These are phyloP conservation scores for Luidia sarsii DNA, from an alignment of 53 echinoderm and acorn worm genomes.

Conservation along the genomic window DNA sequence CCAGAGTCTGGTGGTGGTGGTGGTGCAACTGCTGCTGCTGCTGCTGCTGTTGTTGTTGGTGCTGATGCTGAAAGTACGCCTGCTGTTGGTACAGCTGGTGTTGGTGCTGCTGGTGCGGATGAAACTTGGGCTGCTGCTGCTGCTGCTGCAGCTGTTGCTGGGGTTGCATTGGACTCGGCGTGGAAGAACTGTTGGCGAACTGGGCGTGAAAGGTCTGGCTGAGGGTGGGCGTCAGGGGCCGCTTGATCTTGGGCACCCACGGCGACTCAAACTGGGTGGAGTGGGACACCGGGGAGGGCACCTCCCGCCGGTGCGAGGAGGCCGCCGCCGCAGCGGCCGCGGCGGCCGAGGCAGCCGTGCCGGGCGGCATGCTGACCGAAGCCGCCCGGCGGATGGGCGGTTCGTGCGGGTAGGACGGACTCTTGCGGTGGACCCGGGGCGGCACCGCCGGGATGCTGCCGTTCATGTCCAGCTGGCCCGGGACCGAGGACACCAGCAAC, in stretches of 20 bases:
- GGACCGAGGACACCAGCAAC: background rate
- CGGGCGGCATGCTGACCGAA: slow-evolving; percentile 19
- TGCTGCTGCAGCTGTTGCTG: slow-evolving; percentile 14
- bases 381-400: slow-evolving; percentile 20
- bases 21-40: background rate
- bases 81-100: slow-evolving; percentile 47
- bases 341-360: too few relatives aligned
- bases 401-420: slow-evolving; percentile 39
- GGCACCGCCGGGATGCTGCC: slow-evolving; percentile 52
- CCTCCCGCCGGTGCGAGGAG: slow-evolving; percentile 17
- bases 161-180: slow-evolving; percentile 36
- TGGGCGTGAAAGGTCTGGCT: slow-evolving; percentile 41
- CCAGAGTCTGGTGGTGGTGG: slow-evolving; percentile 34
- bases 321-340: background rate
- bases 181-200: slow-evolving; percentile 48
- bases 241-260: slow-evolving; percentile 41
- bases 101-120: slow-evolving; percentile 26
- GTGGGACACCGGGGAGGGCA: slow-evolving; percentile 24
- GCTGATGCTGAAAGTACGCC: background rate
- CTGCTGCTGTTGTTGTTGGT: slow-evolving; percentile 14
- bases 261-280: slow-evolving; percentile 35
- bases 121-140: slow-evolving; percentile 23
- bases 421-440: slow-evolving; percentile 37
- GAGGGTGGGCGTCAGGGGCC: slow-evolving; percentile 19
- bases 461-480: slow-evolving; percentile 8